Percentiles rank a stretch among this genome's conserved stretches.
These are phyloP conservation scores for Varanus salvator DNA, from an alignment of 2,113 vertebrate species.

Conservation along the genomic window DNA sequence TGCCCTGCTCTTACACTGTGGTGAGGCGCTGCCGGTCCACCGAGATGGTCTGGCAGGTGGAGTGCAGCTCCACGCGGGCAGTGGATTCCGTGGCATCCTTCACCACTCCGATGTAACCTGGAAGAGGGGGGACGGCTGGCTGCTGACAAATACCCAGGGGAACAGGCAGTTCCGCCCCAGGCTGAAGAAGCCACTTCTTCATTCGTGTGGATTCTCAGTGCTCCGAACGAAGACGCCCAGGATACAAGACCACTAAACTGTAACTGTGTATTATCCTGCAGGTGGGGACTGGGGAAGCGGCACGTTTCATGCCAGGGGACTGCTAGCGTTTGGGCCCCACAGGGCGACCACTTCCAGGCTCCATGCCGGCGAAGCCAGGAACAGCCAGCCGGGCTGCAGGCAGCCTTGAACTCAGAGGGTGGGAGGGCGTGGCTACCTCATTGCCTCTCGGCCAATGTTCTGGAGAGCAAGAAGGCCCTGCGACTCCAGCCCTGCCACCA, in stretches of 20 bases:
- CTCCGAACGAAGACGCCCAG: neutral
- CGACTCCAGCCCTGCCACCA: neutral
- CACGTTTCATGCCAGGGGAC: neutral
- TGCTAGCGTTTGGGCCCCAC: neutral
- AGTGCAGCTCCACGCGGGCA: slow-evolving; percentile 91
- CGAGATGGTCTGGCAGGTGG: slow-evolving; percentile 96
- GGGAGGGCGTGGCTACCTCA: neutral
- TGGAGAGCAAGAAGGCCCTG: neutral
- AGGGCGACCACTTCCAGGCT: neutral
- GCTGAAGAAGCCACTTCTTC: too few species aligned
- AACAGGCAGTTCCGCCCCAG: neutral
- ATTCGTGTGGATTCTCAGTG: neutral
- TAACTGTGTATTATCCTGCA: neutral
- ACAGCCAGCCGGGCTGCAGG: neutral
- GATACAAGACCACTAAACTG: neutral
- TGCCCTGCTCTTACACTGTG: slow-evolving; percentile 78
- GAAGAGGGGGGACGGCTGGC: rapidly evolving
- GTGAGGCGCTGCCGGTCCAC: slow-evolving; percentile 92
- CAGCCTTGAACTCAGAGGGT: neutral
- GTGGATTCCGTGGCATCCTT: slow-evolving; percentile 96
- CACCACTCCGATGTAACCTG: slow-evolving; percentile 94
- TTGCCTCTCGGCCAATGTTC: neutral
- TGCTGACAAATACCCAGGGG: neutral
- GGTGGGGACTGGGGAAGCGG: neutral
- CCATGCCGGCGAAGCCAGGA: neutral